phyloP scores from a whole-genome alignment of 2,888 invertebrate genomes.

The Miltochrista miniata region DNA sequence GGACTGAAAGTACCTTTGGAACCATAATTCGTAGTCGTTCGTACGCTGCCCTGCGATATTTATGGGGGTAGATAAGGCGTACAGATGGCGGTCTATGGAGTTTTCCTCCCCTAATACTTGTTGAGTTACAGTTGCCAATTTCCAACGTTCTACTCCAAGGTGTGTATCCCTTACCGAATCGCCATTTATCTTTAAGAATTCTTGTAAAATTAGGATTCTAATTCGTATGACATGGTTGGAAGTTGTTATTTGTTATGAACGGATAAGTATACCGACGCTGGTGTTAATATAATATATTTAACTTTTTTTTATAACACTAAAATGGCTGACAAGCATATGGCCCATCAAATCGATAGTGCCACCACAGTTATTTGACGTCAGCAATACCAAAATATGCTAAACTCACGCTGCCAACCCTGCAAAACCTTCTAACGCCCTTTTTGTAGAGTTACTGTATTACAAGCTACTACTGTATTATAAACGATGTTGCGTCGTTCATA shows the following conservation, averaged over 20 bases:
- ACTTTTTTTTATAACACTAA: too few species aligned
- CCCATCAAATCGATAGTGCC: too few species aligned
- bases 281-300: too few species aligned
- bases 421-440: too few species aligned
- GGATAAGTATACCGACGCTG: too few species aligned
- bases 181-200: constrained; percentile 35
- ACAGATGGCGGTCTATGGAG: constrained; percentile 76
- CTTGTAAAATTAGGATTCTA: constrained; percentile 20
- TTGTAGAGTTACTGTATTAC: too few species aligned
- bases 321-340: too few species aligned
- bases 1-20: constrained; percentile 68
- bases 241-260: constrained; percentile 15
- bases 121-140: constrained; percentile 82
- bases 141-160: constrained; percentile 77
- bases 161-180: constrained; percentile 54
- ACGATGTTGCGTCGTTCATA: too few species aligned
- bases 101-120: constrained; percentile 82
- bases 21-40: constrained; percentile 75
- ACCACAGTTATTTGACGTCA: too few species aligned
- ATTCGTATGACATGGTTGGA: constrained; percentile 18
- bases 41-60: constrained; percentile 73
- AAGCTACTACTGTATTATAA: too few species aligned
- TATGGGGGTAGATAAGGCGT: constrained; percentile 79
- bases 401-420: too few species aligned
- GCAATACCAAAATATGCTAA: too few species aligned